Evolutionary conservation across 2,797 vertebrate genomes (phyloP).

Genomic region (Falco cherrug): DNA sequence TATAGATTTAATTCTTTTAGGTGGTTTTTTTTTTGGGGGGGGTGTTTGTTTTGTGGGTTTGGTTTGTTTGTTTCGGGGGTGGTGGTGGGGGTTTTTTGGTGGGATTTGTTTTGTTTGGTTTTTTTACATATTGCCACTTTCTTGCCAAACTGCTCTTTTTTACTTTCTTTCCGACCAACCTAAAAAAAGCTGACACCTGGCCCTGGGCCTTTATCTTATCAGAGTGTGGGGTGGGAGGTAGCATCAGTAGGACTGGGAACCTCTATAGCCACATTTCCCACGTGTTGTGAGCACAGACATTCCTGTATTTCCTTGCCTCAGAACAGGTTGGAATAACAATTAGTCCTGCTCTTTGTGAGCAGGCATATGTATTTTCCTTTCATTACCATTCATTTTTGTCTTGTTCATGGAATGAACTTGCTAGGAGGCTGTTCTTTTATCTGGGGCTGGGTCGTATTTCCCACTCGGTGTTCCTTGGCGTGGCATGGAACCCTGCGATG

Average conservation of each 20-base stretch:
- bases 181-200: background rate
- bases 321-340: constrained; percentile 9
- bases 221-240: background rate
- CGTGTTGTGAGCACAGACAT: background rate
- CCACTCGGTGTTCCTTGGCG: background rate
- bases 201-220: background rate
- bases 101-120: background rate
- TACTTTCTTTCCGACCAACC: background rate
- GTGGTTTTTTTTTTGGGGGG: background rate
- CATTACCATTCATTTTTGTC: constrained; percentile 2
- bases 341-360: background rate
- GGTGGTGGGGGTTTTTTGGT: background rate
- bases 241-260: background rate
- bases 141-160: background rate
- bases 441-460: background rate
- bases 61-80: background rate
- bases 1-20: background rate
- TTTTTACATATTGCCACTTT: background rate
- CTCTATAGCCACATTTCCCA: background rate
- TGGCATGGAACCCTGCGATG: background rate
- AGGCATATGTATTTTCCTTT: constrained; percentile 43
- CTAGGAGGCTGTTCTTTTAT: background rate
- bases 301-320: background rate
- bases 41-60: background rate
- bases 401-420: background rate